Conservation (phyloP, 2,797 vertebrate genomes). For the Semotilus atromaculatus region DNA sequence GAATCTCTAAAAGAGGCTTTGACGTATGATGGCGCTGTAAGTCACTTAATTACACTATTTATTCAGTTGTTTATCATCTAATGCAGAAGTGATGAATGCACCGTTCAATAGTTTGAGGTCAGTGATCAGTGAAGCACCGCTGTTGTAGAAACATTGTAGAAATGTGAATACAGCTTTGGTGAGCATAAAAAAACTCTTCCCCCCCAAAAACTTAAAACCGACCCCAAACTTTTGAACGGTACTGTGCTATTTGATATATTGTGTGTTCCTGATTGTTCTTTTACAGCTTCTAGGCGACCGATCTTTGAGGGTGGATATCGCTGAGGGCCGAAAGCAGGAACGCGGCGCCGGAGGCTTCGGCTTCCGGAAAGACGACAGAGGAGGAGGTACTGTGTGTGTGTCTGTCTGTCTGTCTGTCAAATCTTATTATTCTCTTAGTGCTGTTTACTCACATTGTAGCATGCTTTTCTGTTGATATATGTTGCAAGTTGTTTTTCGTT, state of each 20-base stretch:
- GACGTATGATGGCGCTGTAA: conserved; percentile 95
- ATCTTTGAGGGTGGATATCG: conserved; percentile 95
- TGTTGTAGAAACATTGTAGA: neutral
- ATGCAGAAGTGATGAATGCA: neutral
- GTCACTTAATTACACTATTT: conserved; percentile 64
- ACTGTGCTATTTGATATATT: conserved; percentile 17
- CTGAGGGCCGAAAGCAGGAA: conserved; percentile 94
- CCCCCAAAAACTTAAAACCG: neutral
- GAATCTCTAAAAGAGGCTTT: conserved; percentile 97
- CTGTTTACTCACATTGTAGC: neutral
- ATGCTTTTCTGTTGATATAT: neutral
- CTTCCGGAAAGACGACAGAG: conserved; percentile 95
- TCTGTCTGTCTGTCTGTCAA: too few relatives aligned
- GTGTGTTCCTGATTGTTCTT: conserved; percentile 37
- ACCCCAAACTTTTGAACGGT: neutral
- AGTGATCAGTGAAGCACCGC: neutral
- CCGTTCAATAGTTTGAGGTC: neutral
- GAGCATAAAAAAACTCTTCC: too few relatives aligned
- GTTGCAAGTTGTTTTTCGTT: neutral
- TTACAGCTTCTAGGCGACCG: conserved; percentile 87
- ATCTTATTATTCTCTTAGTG: neutral
- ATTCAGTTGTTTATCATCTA: neutral
- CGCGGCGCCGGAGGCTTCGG: conserved; percentile 88
- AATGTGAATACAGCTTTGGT: neutral
- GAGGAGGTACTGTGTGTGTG: conserved; percentile 68